phyloP scores from a whole-genome alignment of 2,888 invertebrate species.

The Neelides folsomi region DNA sequence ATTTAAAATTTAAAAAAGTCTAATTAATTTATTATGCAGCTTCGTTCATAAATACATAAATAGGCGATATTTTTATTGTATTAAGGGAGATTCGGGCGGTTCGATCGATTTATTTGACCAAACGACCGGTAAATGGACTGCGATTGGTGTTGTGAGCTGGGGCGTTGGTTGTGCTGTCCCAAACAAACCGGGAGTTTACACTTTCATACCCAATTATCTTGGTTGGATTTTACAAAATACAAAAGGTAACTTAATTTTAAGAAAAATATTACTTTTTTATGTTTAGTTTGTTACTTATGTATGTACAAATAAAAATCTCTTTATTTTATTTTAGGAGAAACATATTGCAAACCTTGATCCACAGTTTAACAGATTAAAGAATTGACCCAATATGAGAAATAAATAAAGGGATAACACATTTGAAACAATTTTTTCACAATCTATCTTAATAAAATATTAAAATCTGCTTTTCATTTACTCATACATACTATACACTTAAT shows the following conservation, averaged over 20 bases:
- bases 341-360: too few relatives aligned
- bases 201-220: slow-evolving; percentile 21
- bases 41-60: not conserved
- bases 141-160: slow-evolving; percentile 26
- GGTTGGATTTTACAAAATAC: slow-evolving; percentile 15
- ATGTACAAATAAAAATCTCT: too few relatives aligned
- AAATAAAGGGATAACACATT: too few relatives aligned
- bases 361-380: too few relatives aligned
- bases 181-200: slow-evolving; percentile 22
- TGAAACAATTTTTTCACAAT: too few relatives aligned
- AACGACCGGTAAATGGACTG: slow-evolving; percentile 13
- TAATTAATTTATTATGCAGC: not conserved
- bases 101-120: slow-evolving; percentile 22
- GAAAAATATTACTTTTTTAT: too few relatives aligned
- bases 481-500: too few relatives aligned
- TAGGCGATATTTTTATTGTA: not conserved
- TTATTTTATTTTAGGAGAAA: too few relatives aligned
- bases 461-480: too few relatives aligned
- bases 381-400: not conserved
- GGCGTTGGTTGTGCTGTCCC: slow-evolving; percentile 18
- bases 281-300: too few relatives aligned
- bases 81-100: slow-evolving; percentile 28
- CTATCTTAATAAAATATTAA: too few relatives aligned
- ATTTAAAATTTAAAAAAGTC: not conserved
- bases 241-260: not conserved